Percentiles rank a stretch among this genome's conserved stretches.
Evolutionary conservation across 2,797 vertebrate genomes (phyloP).

Genomic region (Parauchenoglanis ngamensis): DNA sequence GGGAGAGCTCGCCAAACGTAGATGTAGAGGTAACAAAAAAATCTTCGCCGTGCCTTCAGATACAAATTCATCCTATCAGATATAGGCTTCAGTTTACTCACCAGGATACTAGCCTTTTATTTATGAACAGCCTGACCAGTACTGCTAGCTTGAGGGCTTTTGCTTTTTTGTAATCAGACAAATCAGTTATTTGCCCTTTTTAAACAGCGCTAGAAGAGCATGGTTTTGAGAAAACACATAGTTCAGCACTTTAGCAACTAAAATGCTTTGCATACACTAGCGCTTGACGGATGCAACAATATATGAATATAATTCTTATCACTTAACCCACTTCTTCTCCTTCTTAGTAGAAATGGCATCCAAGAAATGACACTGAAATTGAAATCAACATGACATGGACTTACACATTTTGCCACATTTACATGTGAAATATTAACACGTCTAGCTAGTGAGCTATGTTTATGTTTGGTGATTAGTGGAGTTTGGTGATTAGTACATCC

Average conservation of each 20-base stretch:
- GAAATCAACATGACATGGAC: background rate
- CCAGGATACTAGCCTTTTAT: constrained; percentile 17
- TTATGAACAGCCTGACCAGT: background rate
- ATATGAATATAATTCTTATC: background rate
- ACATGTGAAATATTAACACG: background rate
- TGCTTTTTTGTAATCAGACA: background rate
- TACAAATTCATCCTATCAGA: constrained; percentile 5
- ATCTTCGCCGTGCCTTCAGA: background rate
- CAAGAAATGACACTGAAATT: background rate
- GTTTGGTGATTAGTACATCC: background rate
- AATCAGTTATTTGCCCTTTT: no score
- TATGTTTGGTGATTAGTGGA: background rate
- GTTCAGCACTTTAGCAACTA: background rate
- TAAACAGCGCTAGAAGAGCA: background rate
- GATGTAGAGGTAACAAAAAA: constrained; percentile 88
- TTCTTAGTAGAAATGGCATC: background rate
- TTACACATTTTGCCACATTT: background rate
- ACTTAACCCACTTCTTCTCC: background rate
- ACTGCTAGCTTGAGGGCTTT: background rate
- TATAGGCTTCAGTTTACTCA: constrained; percentile 1
- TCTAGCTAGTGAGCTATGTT: background rate
- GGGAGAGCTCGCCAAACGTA: constrained; percentile 97
- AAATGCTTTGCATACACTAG: background rate
- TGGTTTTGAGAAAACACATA: background rate
- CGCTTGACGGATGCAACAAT: background rate